phyloP scores from a whole-genome alignment of 2,113 vertebrate genomes.

The Cepphus grylle region DNA sequence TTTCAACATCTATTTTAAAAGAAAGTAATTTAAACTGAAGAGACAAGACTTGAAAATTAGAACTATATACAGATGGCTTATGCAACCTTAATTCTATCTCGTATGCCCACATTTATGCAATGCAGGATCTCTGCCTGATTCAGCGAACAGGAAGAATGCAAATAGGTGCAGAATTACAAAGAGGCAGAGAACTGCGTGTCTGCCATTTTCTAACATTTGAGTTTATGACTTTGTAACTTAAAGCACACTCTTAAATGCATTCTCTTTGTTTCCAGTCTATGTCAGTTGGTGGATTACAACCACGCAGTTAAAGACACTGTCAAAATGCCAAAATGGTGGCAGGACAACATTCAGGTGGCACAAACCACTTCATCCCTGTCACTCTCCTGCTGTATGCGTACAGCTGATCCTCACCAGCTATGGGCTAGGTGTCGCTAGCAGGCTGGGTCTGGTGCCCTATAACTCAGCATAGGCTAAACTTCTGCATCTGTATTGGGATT shows the following conservation, averaged over 20 bases:
- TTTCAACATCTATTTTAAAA: background rate
- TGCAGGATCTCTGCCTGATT: background rate
- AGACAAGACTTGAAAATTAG: background rate
- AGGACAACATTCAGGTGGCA: background rate
- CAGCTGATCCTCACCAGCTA: background rate
- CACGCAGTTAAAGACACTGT: background rate
- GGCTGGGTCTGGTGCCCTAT: background rate
- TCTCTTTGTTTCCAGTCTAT: background rate
- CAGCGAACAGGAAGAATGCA: background rate
- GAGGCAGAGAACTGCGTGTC: background rate
- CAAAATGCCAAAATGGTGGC: background rate
- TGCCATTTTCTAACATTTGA: background rate
- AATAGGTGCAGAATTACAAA: background rate
- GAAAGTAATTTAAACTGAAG: background rate
- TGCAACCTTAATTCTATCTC: background rate
- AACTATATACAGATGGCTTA: background rate
- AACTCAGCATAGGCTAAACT: background rate
- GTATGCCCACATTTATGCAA: background rate
- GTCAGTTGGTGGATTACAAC: accelerated
- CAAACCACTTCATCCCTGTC: background rate
- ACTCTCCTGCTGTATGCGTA: background rate
- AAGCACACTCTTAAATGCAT: background rate
- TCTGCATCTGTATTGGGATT: background rate
- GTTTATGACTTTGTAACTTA: background rate
- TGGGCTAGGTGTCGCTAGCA: background rate